Base-by-base conservation (phyloP, 2,797 vertebrate species). In the Sebastes reedi region DNA sequence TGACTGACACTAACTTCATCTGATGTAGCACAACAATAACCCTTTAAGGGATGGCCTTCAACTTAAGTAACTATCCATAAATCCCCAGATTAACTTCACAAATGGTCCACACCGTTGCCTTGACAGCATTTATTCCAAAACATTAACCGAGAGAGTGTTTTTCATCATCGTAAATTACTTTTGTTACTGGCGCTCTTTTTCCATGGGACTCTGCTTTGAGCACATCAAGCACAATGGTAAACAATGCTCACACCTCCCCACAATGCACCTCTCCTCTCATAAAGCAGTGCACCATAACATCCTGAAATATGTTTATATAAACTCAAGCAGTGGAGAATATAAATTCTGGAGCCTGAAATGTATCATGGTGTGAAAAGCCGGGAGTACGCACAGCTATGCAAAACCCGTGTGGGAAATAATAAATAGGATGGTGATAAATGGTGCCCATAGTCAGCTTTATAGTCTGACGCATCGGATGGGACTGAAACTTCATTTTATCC, bases 71-170 rank as follows among this genome's bases (percentile, higher is more conserved):
- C 70, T 74, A 55, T 73, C 75, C 79, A 88, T 88, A 88, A 89
- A 90, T 86, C 78, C 77, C 80, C 75, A 80, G 75, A 88, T 87
- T 88, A 91, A 87, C 80, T 75, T 75, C 79, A 75, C 77, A 86
- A 88, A 87, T 77, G 80, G 14, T 87, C 69, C 86, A 84, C 84
- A 75, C 52, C 18, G 52, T 72, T 77, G 84, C 88, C 87, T 90
- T 79, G 68, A 81, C 76, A 36, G 77, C 77, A 72, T 89, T 91
- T 88, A 88, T 92, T 92, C 90, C 86, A 77, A 88, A 86, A 85
- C 87, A 92, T 92, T 89, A 92, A 92, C 67, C 27, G 9, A 72
- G 65, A 70, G 54, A 54, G 75, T 4, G 52, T 85, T 89, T 42
- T 80, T 86, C 81, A 83, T 91, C 89, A 78, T 75, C 60, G 58